Base-by-base conservation (phyloP, 2,113 vertebrate species). In the Anarhynchus alexandrinus region DNA sequence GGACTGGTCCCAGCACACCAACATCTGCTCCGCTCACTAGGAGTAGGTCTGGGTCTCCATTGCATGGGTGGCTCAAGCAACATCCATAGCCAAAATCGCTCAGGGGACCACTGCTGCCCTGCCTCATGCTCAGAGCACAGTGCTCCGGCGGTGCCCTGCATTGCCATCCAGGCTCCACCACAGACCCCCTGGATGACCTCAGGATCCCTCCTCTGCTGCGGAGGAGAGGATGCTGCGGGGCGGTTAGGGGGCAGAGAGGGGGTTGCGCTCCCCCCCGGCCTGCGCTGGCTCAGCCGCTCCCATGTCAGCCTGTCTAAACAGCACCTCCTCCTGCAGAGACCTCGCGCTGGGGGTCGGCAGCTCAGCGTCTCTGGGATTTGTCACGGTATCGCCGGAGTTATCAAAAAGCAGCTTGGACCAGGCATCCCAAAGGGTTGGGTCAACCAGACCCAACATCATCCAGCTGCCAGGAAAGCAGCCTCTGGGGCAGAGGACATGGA, bases 241-340 rank as follows among this genome's bases (percentile, higher is more conserved):
- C 5, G 11, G 55, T 17, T 17, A 29, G 43, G 72, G 67, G 62
- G 83, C 36, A 77, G 62, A 32, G 67, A 19, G 62, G 40, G 61
- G 34, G 6, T 67, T 81, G 76, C 0, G 3, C n/a, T 72, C 26
- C 25, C 70, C 59, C 10, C 17, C n/a, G 5, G 92, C 80, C 95
- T 94, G 94, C 2, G 11, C 86, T 82, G 91, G 91, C 91, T 97
- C 88, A 94, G 83, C 70, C 2, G 14, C 40, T 54, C 49, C 76
- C 0, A 0, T 49, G 83, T 90, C 95, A 94, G 26, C 49, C 92
- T 84, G 95, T 97, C 91, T 85, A 95, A 96, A 94, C 94, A 95
- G 83, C 83, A 66, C 11, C 93, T 94, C 87, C 87, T 91, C 82
- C 92, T 6, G 10, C 85, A 54, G 70, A 92, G 90, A 82, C 82